These are phyloP conservation scores for Agrochola lychnidis DNA, from an alignment of 2,888 invertebrate species.

Conservation along the genomic window DNA sequence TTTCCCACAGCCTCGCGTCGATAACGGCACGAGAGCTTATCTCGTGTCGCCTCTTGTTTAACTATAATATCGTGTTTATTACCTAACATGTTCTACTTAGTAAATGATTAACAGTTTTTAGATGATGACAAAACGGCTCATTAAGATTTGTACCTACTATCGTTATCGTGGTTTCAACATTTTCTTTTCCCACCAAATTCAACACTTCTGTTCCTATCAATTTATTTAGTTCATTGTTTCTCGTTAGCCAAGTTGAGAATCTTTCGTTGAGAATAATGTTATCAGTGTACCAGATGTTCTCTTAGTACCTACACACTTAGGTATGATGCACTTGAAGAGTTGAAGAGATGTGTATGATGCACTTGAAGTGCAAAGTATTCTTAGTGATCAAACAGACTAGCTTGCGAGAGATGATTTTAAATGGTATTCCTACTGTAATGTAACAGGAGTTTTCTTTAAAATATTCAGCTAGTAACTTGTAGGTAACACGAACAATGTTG, in stretches of 20 bases:
- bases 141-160: not conserved
- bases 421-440: not conserved
- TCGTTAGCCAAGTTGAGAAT: not conserved
- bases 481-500: not conserved
- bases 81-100: slow-evolving; percentile 40
- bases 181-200: not conserved
- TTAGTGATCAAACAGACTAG: slow-evolving; percentile 22
- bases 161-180: not conserved
- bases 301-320: slow-evolving; percentile 7
- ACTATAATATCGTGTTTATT: slow-evolving; percentile 38
- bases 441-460: not conserved
- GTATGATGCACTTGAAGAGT: slow-evolving; percentile 29
- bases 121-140: slow-evolving; percentile 12
- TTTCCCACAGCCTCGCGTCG: slow-evolving; percentile 74
- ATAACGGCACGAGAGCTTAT: slow-evolving; percentile 49
- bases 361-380: slow-evolving; percentile 26
- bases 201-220: too few species aligned
- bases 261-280: slow-evolving; percentile 7
- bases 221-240: not conserved
- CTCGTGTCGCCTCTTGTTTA: slow-evolving; percentile 36
- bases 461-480: not conserved
- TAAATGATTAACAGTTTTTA: slow-evolving; percentile 30
- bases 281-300: slow-evolving; percentile 27
- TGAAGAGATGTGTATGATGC: slow-evolving; percentile 20
- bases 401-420: slow-evolving; percentile 5